Evolutionary conservation across 2,888 invertebrate species (phyloP), one percentile per base, ranked within the genome.

Genomic region (Carabus problematicus): DNA sequence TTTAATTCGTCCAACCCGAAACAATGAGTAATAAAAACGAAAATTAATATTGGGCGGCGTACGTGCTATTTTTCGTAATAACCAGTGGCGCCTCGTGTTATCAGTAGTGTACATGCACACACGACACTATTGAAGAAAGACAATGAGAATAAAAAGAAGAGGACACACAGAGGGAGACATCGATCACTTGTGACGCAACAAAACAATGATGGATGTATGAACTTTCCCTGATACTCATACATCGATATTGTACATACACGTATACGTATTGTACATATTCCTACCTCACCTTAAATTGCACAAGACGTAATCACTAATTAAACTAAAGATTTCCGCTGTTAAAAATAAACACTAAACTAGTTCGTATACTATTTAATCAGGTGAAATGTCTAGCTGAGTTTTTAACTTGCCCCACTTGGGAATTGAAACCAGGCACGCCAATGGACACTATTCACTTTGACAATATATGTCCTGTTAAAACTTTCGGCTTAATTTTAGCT

Each of bases 21-120:
- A 60, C 60, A 60, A 60, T 60, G 60, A 60, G 43, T 60, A 60
- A 60, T 60, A 60, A 60, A 59, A 29, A 45, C 29, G 8, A 18
- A 55, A 43, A 43, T 43, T 9, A 18, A 45, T 45, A 29, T 60
- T 42, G 60, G 43, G n/a, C 3, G 29, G 29, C 6, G 29, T 29
- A 29, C 29, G 29, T 29, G 29, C 29, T 29, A 29, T 29, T 29
- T 29, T 29, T 29, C 29, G 6, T 29, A 29, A 29, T 29, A 29
- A 29, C 29, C 29, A 29, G 29, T 29, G 29, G 29, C 29, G 29
- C 29, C 29, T n/a, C 29, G 19, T 29, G 40, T 45, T 19, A 60
- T 45, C 43, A 18, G 3, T 14, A 3, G 45, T 45, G 14, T 45
- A n/a, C 14, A 14, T 45, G 16, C 43, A 43, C 40, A 58, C 14